Evolutionary conservation across 2,113 vertebrate species (phyloP).

Genomic region (Ceratotherium simum): DNA sequence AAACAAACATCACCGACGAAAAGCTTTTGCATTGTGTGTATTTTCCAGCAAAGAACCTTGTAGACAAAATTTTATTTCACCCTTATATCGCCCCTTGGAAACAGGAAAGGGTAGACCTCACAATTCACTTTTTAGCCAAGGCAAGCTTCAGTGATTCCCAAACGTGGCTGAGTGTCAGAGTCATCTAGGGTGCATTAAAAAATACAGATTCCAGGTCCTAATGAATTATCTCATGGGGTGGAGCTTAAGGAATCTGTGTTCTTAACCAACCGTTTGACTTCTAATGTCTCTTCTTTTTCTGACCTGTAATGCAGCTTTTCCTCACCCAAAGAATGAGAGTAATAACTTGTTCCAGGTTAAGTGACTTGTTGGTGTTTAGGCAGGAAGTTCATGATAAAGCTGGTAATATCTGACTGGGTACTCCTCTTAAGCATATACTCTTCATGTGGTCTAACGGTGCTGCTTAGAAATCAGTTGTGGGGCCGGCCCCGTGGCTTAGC

Average conservation of each 20-base stretch:
- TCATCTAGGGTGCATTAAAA: neutral
- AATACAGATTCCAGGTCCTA: neutral
- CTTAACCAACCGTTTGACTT: neutral
- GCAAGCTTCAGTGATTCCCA: conserved; percentile 47
- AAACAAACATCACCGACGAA: neutral
- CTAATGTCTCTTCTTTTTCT: neutral
- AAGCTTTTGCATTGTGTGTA: neutral
- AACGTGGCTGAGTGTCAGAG: neutral
- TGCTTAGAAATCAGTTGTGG: neutral
- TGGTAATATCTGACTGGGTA: neutral
- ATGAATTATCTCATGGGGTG: neutral
- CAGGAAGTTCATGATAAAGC: neutral
- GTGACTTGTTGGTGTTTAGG: neutral
- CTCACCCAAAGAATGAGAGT: neutral
- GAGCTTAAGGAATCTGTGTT: neutral
- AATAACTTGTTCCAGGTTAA: neutral
- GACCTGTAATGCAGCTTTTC: neutral
- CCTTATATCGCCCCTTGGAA: neutral
- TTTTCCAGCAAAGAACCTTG: conserved; percentile 36
- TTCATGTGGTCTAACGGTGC: neutral
- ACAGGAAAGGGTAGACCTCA: neutral
- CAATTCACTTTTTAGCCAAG: conserved; percentile 19
- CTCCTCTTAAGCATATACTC: neutral
- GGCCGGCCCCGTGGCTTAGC: too few relatives aligned
- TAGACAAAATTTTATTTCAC: conserved; percentile 16